Evolutionary conservation across 2,888 invertebrate species (phyloP).

Genomic region (Microctonus brassicae): DNA sequence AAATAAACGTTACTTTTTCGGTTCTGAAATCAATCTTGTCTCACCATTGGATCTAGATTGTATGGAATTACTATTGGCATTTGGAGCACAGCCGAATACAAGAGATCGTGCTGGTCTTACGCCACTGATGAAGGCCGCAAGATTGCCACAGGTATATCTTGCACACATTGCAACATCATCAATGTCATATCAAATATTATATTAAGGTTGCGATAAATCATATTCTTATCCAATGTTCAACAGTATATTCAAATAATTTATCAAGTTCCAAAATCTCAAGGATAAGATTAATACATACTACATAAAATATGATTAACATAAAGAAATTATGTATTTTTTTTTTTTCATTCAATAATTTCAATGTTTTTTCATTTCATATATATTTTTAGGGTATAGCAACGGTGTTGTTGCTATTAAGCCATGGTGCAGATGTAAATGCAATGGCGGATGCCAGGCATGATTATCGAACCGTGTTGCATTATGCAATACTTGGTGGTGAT

Average conservation of each 20-base stretch:
- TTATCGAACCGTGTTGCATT: constrained; percentile 89
- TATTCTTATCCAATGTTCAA: neutral
- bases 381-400: constrained; percentile 79
- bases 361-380: too few species aligned
- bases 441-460: constrained; percentile 89
- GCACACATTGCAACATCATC: neutral
- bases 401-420: constrained; percentile 80
- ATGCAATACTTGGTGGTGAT: constrained; percentile 85
- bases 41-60: constrained; percentile 83
- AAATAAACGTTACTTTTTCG: constrained; percentile 92
- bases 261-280: neutral
- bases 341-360: neutral
- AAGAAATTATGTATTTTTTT: too few species aligned
- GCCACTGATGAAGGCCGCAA: constrained; percentile 91
- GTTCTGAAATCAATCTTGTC: constrained; percentile 90
- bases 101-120: constrained; percentile 89
- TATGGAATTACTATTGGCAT: constrained; percentile 83
- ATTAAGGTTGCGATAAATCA: neutral
- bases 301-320: too few species aligned
- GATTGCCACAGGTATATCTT: constrained; percentile 79
- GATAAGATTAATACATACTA: neutral
- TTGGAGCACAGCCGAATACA: constrained; percentile 90
- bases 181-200: neutral
- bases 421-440: constrained; percentile 89
- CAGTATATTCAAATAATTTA: neutral